A percentile compares a stretch with the other conserved stretches of the same genome.
Evolutionary conservation across 2,888 invertebrate species (phyloP).

Genomic region (Yponomeuta evonymella): DNA sequence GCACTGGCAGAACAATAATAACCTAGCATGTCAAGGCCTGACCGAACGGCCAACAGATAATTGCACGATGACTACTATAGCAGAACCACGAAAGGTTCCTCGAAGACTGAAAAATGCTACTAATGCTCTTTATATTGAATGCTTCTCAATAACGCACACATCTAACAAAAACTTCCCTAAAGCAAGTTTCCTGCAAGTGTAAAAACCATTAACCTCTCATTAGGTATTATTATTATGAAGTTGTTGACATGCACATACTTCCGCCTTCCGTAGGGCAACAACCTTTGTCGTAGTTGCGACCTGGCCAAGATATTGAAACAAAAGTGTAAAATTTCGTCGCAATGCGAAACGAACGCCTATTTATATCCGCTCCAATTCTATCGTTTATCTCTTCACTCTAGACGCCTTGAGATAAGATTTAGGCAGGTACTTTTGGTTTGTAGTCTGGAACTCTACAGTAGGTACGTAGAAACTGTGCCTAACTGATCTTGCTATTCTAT

Average conservation of each 20-base stretch:
- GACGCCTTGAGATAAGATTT: neutral
- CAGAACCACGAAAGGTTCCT: neutral
- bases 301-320: conserved; percentile 10
- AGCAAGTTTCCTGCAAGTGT: neutral
- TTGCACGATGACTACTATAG: conserved; percentile 11
- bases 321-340: conserved; percentile 2
- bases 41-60: conserved; percentile 30
- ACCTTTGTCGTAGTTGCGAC: conserved; percentile 17
- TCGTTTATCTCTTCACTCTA: neutral
- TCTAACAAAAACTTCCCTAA: neutral
- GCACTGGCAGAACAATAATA: conserved; percentile 44
- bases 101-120: neutral
- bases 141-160: conserved; percentile 1
- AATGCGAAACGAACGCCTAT: neutral
- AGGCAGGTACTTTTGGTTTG: neutral
- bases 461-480: neutral
- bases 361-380: neutral
- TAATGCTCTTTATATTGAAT: neutral
- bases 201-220: conserved; percentile 19
- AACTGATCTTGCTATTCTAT: conserved; percentile 7
- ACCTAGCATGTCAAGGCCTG: conserved; percentile 42
- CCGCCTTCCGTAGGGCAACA: conserved; percentile 7
- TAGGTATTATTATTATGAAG: conserved; percentile 5
- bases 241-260: conserved; percentile 7
- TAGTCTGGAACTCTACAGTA: neutral